phyloP scores from a whole-genome alignment of 2,888 invertebrate species.

The Chorisops tibialis region DNA sequence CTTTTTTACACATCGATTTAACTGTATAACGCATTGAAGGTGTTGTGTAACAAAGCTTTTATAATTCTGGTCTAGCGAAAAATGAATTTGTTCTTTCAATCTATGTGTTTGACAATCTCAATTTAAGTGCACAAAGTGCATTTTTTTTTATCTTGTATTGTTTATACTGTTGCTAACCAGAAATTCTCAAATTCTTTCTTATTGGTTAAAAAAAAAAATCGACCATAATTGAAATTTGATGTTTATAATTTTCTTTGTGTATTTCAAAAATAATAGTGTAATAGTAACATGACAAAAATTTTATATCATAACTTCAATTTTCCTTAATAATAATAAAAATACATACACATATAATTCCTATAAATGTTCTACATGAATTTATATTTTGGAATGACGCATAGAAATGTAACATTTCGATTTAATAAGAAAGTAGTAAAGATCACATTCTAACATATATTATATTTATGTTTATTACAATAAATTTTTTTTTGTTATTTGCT shows the following conservation, averaged over 20 bases:
- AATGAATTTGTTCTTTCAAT: too few species aligned
- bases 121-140: too few species aligned
- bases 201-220: too few species aligned
- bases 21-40: too few species aligned
- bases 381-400: slow-evolving; percentile 21
- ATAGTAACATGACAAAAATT: slow-evolving; percentile 22
- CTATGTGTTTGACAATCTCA: too few species aligned
- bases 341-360: neutral
- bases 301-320: slow-evolving; percentile 5
- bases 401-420: slow-evolving; percentile 12
- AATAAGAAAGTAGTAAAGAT: slow-evolving; percentile 9
- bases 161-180: too few species aligned
- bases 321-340: slow-evolving; percentile 15
- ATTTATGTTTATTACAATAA: neutral
- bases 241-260: slow-evolving; percentile 13
- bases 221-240: too few species aligned
- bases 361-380: slow-evolving; percentile 1
- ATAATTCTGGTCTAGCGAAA: too few species aligned
- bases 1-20: too few species aligned
- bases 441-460: slow-evolving; percentile 13
- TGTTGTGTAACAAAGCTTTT: too few species aligned
- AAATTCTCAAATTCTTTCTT: too few species aligned
- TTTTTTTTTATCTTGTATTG: too few species aligned
- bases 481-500: neutral
- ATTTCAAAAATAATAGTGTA: slow-evolving; percentile 20